phyloP scores from a whole-genome alignment of 2,797 vertebrate species.

The Onychomys leucogaster region DNA sequence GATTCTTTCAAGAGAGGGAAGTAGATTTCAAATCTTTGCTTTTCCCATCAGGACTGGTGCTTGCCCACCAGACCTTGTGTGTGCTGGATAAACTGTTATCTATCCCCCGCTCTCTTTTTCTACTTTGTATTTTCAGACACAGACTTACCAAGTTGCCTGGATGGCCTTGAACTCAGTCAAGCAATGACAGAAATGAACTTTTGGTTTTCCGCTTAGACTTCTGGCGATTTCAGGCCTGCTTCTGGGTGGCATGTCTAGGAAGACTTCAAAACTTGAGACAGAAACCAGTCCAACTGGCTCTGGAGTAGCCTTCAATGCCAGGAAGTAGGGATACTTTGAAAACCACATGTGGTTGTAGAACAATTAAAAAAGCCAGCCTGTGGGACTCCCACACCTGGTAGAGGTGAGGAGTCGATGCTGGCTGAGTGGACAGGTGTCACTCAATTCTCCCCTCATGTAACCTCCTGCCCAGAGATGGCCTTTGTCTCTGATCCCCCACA shows the following conservation, averaged over 20 bases:
- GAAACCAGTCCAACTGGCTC: neutral
- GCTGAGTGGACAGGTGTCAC: neutral
- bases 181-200: neutral
- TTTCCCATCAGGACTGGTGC: neutral
- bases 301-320: neutral
- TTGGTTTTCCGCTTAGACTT: neutral
- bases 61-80: neutral
- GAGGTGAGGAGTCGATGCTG: neutral
- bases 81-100: neutral
- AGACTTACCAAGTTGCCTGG: neutral
- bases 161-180: neutral
- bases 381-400: too few relatives aligned
- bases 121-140: neutral
- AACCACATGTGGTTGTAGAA: neutral
- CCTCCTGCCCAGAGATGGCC: too few relatives aligned
- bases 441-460: neutral
- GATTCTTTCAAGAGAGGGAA: neutral
- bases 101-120: neutral
- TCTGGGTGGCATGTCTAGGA: neutral
- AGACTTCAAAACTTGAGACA: neutral
- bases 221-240: neutral
- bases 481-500: neutral
- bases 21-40: neutral
- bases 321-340: neutral
- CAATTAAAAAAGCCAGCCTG: neutral